Evolutionary conservation across 2,797 vertebrate species (phyloP).

Genomic region (Enteromius anoplus): DNA sequence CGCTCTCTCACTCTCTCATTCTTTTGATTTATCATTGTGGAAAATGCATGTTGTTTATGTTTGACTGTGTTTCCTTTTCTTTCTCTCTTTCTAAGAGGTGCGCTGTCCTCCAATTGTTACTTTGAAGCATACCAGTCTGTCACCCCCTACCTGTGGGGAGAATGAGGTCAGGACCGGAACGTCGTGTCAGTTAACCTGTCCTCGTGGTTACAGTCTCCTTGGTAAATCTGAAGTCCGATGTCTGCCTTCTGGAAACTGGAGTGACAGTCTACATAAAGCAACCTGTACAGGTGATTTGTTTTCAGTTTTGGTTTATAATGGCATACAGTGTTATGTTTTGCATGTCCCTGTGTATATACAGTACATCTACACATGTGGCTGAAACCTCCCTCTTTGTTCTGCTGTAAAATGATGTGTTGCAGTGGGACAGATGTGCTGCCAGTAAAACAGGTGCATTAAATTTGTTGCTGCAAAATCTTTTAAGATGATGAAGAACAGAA

Average conservation of each 20-base stretch:
- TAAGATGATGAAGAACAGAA: slow-evolving; percentile 45
- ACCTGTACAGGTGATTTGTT: slow-evolving; percentile 84
- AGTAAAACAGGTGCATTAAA: slow-evolving; percentile 39
- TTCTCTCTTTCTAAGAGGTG: slow-evolving; percentile 76
- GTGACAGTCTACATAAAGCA: slow-evolving; percentile 78
- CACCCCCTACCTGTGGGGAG: slow-evolving; percentile 83
- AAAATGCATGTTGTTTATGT: slow-evolving; percentile 8
- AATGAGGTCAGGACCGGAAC: slow-evolving; percentile 77
- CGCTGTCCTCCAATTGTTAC: slow-evolving; percentile 80
- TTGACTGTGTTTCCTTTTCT: background rate
- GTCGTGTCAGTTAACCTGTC: slow-evolving; percentile 85
- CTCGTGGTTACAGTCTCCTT: slow-evolving; percentile 82
- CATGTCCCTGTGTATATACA: background rate
- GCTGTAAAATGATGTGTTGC: slow-evolving; percentile 1
- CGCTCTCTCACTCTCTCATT: slow-evolving; percentile 11
- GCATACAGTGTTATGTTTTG: background rate
- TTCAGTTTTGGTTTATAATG: slow-evolving; percentile 19
- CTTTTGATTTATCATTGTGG: slow-evolving; percentile 5
- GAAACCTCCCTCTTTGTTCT: slow-evolving; percentile 33
- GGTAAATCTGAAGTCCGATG: slow-evolving; percentile 84
- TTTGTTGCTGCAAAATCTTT: slow-evolving; percentile 40
- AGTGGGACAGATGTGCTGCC: slow-evolving; percentile 36
- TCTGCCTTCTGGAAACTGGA: slow-evolving; percentile 88
- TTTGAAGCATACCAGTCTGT: slow-evolving; percentile 77
- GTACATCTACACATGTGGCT: background rate